phyloP scores from a whole-genome alignment of 2,113 vertebrate species.

The Octodon degus region DNA sequence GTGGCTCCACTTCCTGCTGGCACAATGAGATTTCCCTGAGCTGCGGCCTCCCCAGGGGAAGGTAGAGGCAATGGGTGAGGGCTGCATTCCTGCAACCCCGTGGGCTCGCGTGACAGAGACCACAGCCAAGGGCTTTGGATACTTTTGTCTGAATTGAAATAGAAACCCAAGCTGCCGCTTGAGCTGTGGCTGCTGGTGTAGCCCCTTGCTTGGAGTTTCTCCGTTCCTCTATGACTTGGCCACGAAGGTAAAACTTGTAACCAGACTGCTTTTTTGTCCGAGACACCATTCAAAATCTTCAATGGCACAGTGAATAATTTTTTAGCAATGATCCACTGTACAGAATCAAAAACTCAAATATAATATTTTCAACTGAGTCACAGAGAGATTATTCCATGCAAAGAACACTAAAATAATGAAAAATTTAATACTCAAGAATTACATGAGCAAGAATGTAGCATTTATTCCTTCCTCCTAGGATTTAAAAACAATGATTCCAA shows the following conservation, averaged over 20 bases:
- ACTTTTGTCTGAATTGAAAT: neutral
- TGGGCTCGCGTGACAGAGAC: constrained; percentile 30
- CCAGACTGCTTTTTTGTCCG: neutral
- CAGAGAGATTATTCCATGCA: neutral
- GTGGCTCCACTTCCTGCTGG: constrained; percentile 74
- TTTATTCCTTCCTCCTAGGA: neutral
- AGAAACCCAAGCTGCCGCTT: neutral
- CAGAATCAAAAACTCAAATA: neutral
- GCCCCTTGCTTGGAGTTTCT: neutral
- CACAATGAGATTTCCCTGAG: constrained; percentile 67
- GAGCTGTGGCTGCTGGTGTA: neutral
- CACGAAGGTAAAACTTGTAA: neutral
- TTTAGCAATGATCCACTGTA: neutral
- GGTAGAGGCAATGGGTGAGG: neutral
- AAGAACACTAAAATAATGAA: neutral
- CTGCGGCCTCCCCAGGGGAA: constrained; percentile 30
- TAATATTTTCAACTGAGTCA: neutral
- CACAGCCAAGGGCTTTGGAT: neutral
- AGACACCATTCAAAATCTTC: neutral
- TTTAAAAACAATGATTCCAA: neutral
- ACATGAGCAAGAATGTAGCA: neutral
- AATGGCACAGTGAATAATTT: constrained; percentile 5
- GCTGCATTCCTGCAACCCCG: neutral
- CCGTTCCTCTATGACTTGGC: neutral
- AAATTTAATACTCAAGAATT: neutral